A percentile compares a stretch with the other conserved stretches of the same genome.
Conservation (phyloP, 2,888 invertebrate species). For the Plebejus argus region DNA sequence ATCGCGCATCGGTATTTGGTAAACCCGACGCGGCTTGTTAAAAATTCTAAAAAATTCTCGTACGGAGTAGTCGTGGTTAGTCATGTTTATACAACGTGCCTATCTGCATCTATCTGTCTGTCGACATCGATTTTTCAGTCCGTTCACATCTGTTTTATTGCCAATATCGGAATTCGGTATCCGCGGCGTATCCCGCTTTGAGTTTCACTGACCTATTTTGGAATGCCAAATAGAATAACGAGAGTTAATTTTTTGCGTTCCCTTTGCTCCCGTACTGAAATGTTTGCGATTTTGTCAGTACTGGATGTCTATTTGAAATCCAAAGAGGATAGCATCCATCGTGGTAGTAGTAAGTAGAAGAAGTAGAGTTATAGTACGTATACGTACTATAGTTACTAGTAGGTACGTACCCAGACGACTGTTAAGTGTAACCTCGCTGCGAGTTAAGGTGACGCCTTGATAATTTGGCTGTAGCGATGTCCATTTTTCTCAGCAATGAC, state of each 20-base stretch:
- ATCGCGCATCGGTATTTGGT: neutral
- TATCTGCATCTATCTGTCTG: conserved; percentile 60
- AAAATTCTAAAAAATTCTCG: neutral
- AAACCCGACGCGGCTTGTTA: neutral
- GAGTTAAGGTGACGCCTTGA: too few species aligned
- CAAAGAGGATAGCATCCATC: too few species aligned
- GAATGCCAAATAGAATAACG: conserved; percentile 21
- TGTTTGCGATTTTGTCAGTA: neutral
- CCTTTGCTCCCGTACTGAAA: neutral
- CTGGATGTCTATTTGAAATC: too few species aligned
- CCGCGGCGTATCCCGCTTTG: conserved; percentile 40
- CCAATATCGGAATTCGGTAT: conserved; percentile 70
- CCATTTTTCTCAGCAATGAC: too few species aligned
- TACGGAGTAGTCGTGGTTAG: conserved; percentile 26
- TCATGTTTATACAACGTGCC: conserved; percentile 31
- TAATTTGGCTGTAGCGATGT: too few species aligned
- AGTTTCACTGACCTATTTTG: conserved; percentile 29
- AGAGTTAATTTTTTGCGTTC: neutral
- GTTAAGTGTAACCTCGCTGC: too few species aligned
- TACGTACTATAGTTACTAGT: too few species aligned
- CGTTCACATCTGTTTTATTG: conserved; percentile 80
- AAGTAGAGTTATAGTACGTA: too few species aligned
- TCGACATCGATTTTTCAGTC: conserved; percentile 80
- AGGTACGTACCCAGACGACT: too few species aligned
- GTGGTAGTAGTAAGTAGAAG: too few species aligned